These are phyloP conservation scores for Drosophila demipolita DNA, from an alignment of 2,888 invertebrate species.

Conservation along the genomic window DNA sequence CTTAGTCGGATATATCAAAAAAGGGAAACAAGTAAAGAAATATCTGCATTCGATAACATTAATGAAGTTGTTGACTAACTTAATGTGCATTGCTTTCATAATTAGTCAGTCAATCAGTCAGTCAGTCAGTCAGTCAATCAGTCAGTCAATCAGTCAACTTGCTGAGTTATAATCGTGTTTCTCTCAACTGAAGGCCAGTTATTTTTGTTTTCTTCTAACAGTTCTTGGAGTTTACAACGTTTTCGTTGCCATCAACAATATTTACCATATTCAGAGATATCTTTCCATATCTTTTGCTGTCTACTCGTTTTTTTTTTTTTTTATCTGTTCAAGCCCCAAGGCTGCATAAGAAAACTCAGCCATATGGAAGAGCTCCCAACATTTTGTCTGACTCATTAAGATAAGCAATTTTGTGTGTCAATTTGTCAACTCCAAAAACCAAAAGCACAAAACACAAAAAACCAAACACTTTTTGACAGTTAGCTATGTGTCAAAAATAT, in stretches of 20 bases:
- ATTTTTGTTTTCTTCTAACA: background rate
- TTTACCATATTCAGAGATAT: constrained; percentile 13
- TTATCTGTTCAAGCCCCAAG: constrained; percentile 43
- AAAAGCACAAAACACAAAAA: constrained; percentile 4
- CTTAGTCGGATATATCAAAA: constrained; percentile 13
- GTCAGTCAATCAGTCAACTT: background rate
- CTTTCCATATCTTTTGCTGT: constrained; percentile 27
- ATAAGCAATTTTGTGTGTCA: constrained; percentile 72
- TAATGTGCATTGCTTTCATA: constrained; percentile 38
- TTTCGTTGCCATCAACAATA: constrained; percentile 14
- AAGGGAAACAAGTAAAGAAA: constrained; percentile 12
- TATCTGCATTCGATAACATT: constrained; percentile 42
- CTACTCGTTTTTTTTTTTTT: background rate
- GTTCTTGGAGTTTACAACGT: background rate
- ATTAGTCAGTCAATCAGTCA: background rate
- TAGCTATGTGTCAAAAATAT: constrained; percentile 30
- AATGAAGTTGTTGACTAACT: constrained; percentile 30
- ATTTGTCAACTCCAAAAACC: constrained; percentile 65
- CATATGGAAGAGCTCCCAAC: constrained; percentile 49
- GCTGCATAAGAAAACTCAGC: constrained; percentile 10
- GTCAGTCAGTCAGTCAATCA: too few species aligned
- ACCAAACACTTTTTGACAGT: constrained; percentile 27
- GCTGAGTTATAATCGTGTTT: constrained; percentile 22
- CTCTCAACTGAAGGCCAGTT: constrained; percentile 28
- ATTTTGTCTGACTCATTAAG: constrained; percentile 63